A percentile compares a stretch with the other conserved stretches of the same genome.
Evolutionary conservation across 2,888 invertebrate species (phyloP).

Genomic region (Loripinus fragilis): DNA sequence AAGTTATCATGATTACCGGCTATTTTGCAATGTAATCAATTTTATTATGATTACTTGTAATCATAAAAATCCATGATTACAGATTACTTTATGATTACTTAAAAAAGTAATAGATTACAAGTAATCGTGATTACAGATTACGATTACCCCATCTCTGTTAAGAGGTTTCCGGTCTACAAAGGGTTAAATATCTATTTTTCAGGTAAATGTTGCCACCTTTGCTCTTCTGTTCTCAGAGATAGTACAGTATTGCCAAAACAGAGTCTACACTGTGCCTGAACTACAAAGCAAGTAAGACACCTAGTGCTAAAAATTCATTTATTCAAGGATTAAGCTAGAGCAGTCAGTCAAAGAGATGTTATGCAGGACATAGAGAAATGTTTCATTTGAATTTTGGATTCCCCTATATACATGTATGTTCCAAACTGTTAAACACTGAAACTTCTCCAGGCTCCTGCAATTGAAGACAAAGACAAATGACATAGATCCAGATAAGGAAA

Average conservation of each 20-base stretch:
- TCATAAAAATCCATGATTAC: slow-evolving; percentile 4
- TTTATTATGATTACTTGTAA: slow-evolving; percentile 4
- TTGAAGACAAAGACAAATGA: too few relatives aligned
- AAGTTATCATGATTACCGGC: slow-evolving; percentile 1
- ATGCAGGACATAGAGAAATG: too few relatives aligned
- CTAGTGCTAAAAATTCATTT: too few relatives aligned
- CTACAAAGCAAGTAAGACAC: slow-evolving; percentile 90
- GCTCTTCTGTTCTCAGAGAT: slow-evolving; percentile 98
- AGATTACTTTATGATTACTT: neutral
- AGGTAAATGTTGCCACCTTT: slow-evolving; percentile 92
- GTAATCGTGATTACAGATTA: slow-evolving; percentile 4
- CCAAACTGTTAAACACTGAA: too few relatives aligned
- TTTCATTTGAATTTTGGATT: too few relatives aligned
- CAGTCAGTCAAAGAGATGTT: too few relatives aligned
- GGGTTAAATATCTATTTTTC: slow-evolving; percentile 68
- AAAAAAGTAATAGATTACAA: slow-evolving; percentile 1
- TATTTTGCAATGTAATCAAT: slow-evolving; percentile 3
- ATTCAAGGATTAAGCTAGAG: too few relatives aligned
- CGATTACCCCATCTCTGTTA: too few relatives aligned
- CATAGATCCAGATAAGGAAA: too few relatives aligned
- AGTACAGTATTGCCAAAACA: slow-evolving; percentile 96
- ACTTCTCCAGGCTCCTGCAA: too few relatives aligned
- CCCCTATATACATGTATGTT: too few relatives aligned
- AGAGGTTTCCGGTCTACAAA: too few relatives aligned
- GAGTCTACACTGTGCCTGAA: slow-evolving; percentile 97